A percentile compares a stretch with the other conserved stretches of the same genome.
Conservation (phyloP, 2,888 invertebrate species). For the Synanthedon andrenaeformis region DNA sequence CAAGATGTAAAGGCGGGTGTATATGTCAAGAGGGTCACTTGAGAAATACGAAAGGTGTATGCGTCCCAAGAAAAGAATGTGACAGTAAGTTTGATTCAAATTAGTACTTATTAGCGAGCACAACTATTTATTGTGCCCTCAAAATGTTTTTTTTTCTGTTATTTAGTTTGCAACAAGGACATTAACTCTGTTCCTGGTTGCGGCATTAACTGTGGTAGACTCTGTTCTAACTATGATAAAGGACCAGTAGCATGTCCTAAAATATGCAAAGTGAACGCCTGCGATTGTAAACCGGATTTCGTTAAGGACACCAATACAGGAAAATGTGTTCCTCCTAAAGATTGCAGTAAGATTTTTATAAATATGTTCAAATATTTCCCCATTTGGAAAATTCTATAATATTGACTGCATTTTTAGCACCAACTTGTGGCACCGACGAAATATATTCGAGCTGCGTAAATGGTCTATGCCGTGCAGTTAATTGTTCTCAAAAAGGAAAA, state of each 20-base stretch:
- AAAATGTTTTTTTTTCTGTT: neutral
- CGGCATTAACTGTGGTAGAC: conserved; percentile 15
- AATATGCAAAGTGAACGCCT: conserved; percentile 13
- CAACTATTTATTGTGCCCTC: no score
- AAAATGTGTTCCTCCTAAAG: conserved; percentile 16
- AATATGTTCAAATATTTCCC: no score
- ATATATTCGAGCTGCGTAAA: conserved; percentile 22
- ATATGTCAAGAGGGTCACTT: neutral
- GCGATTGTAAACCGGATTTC: conserved; percentile 18
- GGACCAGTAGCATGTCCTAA: conserved; percentile 7
- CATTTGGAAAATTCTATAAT: no score
- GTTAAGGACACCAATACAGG: conserved; percentile 12
- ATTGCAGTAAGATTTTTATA: conserved; percentile 12
- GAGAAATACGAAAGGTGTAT: neutral
- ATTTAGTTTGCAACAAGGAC: conserved; percentile 11
- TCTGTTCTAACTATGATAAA: conserved; percentile 4
- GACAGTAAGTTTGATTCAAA: neutral
- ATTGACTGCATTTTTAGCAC: conserved; percentile 5
- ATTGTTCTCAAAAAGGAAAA: conserved; percentile 23
- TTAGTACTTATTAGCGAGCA: neutral
- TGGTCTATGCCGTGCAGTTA: conserved; percentile 20
- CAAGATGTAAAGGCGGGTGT: neutral
- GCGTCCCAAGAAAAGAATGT: neutral
- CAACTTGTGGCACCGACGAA: conserved; percentile 17
- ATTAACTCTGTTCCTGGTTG: conserved; percentile 15